These are phyloP conservation scores for Macrosoma leucophasiata DNA, from an alignment of 2,888 invertebrate species.

Conservation along the genomic window DNA sequence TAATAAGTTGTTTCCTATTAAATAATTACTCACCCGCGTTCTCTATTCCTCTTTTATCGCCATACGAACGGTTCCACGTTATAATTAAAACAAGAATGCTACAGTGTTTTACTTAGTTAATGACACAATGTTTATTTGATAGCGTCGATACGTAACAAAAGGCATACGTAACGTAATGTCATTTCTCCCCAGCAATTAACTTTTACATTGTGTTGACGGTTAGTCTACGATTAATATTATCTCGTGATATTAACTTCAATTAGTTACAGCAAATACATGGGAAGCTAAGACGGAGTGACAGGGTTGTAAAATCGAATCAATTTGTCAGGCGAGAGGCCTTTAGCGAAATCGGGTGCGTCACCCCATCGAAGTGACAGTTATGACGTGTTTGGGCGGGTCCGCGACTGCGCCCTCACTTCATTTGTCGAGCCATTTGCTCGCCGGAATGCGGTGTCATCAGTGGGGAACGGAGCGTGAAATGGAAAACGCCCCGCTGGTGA, in stretches of 20 bases:
- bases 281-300: constrained; percentile 27
- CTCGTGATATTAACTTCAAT: neutral
- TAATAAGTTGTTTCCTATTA: constrained; percentile 3
- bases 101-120: constrained; percentile 33
- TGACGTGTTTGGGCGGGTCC: constrained; percentile 66
- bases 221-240: constrained; percentile 15
- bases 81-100: constrained; percentile 37
- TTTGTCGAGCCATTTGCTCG: constrained; percentile 72
- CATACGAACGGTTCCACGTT: constrained; percentile 31
- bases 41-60: constrained; percentile 9
- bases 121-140: constrained; percentile 13
- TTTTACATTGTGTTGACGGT: constrained; percentile 9
- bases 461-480: constrained; percentile 70
- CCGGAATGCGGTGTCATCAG: constrained; percentile 74
- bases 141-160: constrained; percentile 7
- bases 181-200: constrained; percentile 12
- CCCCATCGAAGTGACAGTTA: constrained; percentile 59
- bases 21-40: constrained; percentile 15
- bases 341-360: constrained; percentile 29
- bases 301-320: constrained; percentile 52
- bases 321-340: constrained; percentile 48
- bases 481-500: constrained; percentile 69
- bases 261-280: constrained; percentile 9
- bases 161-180: constrained; percentile 10
- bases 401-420: constrained; percentile 63